Conservation (phyloP, 1,140 invertebrate species). For the Scaptomyza hsui region DNA sequence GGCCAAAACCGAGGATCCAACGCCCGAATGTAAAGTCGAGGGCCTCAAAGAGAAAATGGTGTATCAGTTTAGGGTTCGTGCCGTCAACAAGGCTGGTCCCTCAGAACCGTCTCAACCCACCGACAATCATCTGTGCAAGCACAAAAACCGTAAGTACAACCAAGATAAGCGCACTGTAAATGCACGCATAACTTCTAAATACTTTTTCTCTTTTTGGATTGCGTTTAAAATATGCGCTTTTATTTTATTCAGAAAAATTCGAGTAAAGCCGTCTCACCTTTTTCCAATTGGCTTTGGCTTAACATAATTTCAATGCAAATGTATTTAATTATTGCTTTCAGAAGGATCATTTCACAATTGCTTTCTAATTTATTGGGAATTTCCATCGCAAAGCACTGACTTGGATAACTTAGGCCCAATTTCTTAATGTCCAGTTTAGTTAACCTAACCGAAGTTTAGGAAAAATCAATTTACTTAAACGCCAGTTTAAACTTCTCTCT, state of each 20-base stretch:
- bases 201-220: no score
- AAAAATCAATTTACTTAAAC: no score
- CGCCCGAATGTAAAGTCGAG: slow-evolving; percentile 92
- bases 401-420: no score
- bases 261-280: not conserved
- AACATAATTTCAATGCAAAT: slow-evolving; percentile 40
- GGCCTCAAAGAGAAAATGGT: slow-evolving; percentile 96
- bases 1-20: slow-evolving; percentile 90
- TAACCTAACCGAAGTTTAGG: no score
- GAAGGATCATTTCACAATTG: not conserved
- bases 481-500: no score
- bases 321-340: slow-evolving; percentile 23
- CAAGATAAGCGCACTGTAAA: not conserved
- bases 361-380: not conserved
- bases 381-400: not conserved
- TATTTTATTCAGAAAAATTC: not conserved
- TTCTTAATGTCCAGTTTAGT: no score
- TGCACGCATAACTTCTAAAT: not conserved
- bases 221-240: no score
- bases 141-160: slow-evolving; percentile 92
- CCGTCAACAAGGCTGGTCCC: slow-evolving; percentile 95
- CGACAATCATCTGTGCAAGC: slow-evolving; percentile 96
- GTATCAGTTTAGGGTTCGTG: slow-evolving; percentile 96
- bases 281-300: slow-evolving; percentile 54
- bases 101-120: slow-evolving; percentile 95